Conservation (phyloP, 2,888 invertebrate species). For the Podotricha telesiphe region DNA sequence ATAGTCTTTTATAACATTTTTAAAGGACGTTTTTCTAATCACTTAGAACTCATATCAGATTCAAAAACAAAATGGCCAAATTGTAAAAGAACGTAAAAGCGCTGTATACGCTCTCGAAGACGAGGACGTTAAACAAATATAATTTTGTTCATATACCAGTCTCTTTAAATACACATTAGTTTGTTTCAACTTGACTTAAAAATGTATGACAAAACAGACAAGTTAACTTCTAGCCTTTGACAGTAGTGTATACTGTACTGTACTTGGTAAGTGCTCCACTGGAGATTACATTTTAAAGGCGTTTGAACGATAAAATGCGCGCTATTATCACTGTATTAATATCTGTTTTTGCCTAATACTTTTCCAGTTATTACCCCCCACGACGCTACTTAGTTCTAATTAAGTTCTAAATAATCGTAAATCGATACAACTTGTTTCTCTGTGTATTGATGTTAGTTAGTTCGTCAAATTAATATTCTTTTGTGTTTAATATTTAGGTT, state of each 20-base stretch:
- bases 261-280: constrained; percentile 49
- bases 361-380: constrained; percentile 45
- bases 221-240: constrained; percentile 43
- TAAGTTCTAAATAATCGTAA: constrained; percentile 38
- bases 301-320: constrained; percentile 57
- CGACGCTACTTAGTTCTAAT: constrained; percentile 34
- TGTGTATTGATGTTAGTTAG: neutral
- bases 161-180: constrained; percentile 30
- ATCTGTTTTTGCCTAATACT: constrained; percentile 51
- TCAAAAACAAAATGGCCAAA: constrained; percentile 10
- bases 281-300: constrained; percentile 60
- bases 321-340: constrained; percentile 60
- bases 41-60: constrained; percentile 4
- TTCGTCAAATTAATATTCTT: neutral
- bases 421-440: constrained; percentile 33
- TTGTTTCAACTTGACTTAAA: constrained; percentile 36
- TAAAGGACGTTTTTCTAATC: neutral
- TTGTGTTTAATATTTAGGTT: neutral
- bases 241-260: constrained; percentile 39
- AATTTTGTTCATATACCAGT: constrained; percentile 21
- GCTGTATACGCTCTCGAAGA: neutral
- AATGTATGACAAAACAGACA: constrained; percentile 39
- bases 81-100: neutral
- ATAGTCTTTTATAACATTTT: too few relatives aligned
- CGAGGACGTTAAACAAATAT: constrained; percentile 14